phyloP scores from a whole-genome alignment of 2,888 invertebrate species.

The Andrena bucephala region DNA sequence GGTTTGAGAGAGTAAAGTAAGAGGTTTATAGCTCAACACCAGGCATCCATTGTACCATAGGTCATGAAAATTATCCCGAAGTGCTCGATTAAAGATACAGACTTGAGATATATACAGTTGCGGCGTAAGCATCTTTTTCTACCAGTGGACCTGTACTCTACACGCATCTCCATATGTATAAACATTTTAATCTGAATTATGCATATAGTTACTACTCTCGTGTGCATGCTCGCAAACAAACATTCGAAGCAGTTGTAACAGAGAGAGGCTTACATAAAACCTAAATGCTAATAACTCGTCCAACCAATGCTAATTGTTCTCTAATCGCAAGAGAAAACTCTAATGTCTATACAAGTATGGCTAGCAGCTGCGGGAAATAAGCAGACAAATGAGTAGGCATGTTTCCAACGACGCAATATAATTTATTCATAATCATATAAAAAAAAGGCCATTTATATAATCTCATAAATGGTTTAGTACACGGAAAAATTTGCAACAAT shows the following conservation, averaged over 20 bases:
- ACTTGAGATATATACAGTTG: not conserved
- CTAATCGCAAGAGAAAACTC: too few species aligned
- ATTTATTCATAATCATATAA: slow-evolving; percentile 83
- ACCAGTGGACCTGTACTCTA: not conserved
- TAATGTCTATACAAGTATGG: too few species aligned
- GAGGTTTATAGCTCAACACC: not conserved
- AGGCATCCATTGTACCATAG: not conserved
- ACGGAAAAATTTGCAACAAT: slow-evolving; percentile 76
- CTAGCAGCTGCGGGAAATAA: not conserved
- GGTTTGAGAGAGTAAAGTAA: slow-evolving; percentile 92
- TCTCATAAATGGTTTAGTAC: slow-evolving; percentile 75
- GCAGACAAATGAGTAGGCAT: slow-evolving; percentile 31
- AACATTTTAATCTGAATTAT: not conserved
- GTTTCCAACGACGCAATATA: slow-evolving; percentile 82
- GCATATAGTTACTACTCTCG: not conserved
- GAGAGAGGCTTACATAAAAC: too few species aligned
- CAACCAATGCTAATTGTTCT: too few species aligned
- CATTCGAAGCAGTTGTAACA: too few species aligned
- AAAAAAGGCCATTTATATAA: slow-evolving; percentile 77
- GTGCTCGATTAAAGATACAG: not conserved
- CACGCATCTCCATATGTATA: not conserved
- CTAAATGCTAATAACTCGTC: too few species aligned
- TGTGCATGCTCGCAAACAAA: too few species aligned
- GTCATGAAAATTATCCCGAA: not conserved
- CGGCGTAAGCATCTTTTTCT: not conserved